phyloP scores from a whole-genome alignment of 2,888 invertebrate genomes.

The Dryobotodes eremita region DNA sequence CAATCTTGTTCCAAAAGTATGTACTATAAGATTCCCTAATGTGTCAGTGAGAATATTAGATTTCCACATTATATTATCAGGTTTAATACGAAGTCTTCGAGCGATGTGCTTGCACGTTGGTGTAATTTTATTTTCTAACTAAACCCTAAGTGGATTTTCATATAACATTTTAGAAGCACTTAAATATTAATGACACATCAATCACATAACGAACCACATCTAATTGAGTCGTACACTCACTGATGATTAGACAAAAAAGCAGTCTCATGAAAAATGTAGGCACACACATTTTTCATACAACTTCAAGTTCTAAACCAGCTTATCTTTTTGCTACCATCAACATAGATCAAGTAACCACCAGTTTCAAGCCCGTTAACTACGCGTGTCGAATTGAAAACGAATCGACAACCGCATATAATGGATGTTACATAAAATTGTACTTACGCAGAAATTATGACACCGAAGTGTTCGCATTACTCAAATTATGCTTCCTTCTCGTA shows the following conservation, averaged over 20 bases:
- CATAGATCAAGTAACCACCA: constrained; percentile 66
- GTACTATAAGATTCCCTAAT: constrained; percentile 4
- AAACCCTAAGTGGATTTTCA: too few species aligned
- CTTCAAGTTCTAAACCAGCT: constrained; percentile 51
- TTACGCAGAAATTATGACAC: constrained; percentile 84
- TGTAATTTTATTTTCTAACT: too few species aligned
- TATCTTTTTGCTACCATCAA: constrained; percentile 65
- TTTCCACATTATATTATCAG: not conserved
- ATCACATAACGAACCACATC: constrained; percentile 27
- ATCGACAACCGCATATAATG: constrained; percentile 59
- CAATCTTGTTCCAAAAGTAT: not conserved
- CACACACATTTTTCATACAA: constrained; percentile 43
- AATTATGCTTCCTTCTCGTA: constrained; percentile 77
- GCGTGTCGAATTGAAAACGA: constrained; percentile 67
- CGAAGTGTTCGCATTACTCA: constrained; percentile 87
- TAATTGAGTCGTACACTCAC: constrained; percentile 54
- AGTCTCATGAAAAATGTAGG: constrained; percentile 37
- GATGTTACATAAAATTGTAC: constrained; percentile 70
- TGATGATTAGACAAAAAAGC: constrained; percentile 41
- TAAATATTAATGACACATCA: constrained; percentile 24
- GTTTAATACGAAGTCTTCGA: too few species aligned
- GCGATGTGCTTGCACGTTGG: too few species aligned
- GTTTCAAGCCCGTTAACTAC: constrained; percentile 64
- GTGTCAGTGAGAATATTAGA: not conserved
- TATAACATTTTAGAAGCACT: not conserved